A percentile compares a stretch with the other conserved stretches of the same genome.
These are phyloP conservation scores for Nannoperca australis DNA, from an alignment of 2,797 vertebrate genomes.

Conservation along the genomic window DNA sequence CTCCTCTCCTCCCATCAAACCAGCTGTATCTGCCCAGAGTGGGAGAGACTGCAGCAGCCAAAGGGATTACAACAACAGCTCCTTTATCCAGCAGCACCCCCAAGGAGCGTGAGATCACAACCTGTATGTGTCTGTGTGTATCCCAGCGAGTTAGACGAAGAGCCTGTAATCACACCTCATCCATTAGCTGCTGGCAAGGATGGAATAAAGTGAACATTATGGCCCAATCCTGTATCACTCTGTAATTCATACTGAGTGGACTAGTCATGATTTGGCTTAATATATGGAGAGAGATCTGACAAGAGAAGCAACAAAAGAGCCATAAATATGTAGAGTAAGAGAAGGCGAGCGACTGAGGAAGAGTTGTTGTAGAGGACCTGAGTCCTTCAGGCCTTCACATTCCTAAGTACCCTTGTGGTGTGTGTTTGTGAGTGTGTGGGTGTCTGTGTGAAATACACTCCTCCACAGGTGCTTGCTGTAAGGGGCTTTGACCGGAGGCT, in stretches of 20 bases:
- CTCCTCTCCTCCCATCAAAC: conserved; percentile 40
- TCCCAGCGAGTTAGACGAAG: conserved; percentile 33
- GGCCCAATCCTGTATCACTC: conserved; percentile 63
- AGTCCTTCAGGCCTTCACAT: conserved; percentile 63
- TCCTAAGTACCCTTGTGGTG: conserved; percentile 55
- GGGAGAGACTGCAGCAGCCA: conserved; percentile 59
- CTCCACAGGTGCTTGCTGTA: conserved; percentile 79
- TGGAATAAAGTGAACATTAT: conserved; percentile 52
- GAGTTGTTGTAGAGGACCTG: conserved; percentile 32
- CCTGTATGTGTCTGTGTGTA: conserved; percentile 60
- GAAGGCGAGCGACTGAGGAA: conserved; percentile 28
- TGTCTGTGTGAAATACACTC: conserved; percentile 51
- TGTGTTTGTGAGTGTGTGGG: conserved; percentile 38
- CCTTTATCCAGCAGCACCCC: conserved; percentile 73
- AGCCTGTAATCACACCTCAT: conserved; percentile 72
- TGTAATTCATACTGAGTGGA: conserved; percentile 70
- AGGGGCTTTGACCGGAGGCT: conserved; percentile 70
- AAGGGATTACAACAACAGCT: conserved; percentile 70
- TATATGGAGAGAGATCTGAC: conserved; percentile 64
- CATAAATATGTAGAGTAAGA: conserved; percentile 53
- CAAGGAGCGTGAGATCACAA: conserved; percentile 68
- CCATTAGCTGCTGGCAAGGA: conserved; percentile 54
- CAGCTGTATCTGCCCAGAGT: conserved; percentile 40
- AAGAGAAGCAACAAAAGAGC: conserved; percentile 52
- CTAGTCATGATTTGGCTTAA: conserved; percentile 60